These are phyloP conservation scores for Chaenogobius annularis DNA, from an alignment of 2,113 vertebrate species.

Conservation along the genomic window DNA sequence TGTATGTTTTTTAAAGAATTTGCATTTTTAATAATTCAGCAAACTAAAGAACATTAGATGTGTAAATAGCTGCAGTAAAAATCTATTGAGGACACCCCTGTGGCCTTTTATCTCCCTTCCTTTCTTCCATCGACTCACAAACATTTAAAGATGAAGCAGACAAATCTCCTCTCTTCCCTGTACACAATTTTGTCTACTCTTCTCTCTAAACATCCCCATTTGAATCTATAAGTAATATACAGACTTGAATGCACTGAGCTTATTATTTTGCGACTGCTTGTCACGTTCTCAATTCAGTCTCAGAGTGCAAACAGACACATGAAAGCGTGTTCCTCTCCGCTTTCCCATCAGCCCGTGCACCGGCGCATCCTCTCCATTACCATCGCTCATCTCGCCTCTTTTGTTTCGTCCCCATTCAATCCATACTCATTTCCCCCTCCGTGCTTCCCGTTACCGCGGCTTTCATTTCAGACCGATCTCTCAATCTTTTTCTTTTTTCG, in stretches of 20 bases:
- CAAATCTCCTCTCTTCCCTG: slow-evolving; percentile 30
- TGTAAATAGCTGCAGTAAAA: not conserved
- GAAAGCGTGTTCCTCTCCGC: slow-evolving; percentile 54
- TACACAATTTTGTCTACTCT: slow-evolving; percentile 31
- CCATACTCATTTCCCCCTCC: slow-evolving; percentile 67
- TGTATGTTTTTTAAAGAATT: slow-evolving; percentile 9
- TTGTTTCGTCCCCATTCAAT: slow-evolving; percentile 71
- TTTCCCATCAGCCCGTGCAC: slow-evolving; percentile 54
- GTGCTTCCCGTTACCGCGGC: slow-evolving; percentile 61
- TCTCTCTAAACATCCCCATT: slow-evolving; percentile 6
- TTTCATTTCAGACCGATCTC: slow-evolving; percentile 66
- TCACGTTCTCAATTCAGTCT: slow-evolving; percentile 56
- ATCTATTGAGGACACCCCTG: not conserved
- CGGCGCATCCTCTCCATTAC: slow-evolving; percentile 64
- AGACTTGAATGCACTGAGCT: slow-evolving; percentile 57
- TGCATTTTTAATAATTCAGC: not conserved
- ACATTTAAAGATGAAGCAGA: slow-evolving; percentile 33
- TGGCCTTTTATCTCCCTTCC: slow-evolving; percentile 13
- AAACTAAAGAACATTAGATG: not conserved
- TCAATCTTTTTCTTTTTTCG: slow-evolving; percentile 50
- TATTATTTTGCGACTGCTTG: slow-evolving; percentile 49
- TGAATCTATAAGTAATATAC: slow-evolving; percentile 23
- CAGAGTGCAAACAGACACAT: slow-evolving; percentile 40
- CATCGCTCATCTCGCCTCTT: slow-evolving; percentile 68
- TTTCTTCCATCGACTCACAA: slow-evolving; percentile 15